Conservation (phyloP, 2,888 invertebrate genomes). For the Cerastoderma edule region DNA sequence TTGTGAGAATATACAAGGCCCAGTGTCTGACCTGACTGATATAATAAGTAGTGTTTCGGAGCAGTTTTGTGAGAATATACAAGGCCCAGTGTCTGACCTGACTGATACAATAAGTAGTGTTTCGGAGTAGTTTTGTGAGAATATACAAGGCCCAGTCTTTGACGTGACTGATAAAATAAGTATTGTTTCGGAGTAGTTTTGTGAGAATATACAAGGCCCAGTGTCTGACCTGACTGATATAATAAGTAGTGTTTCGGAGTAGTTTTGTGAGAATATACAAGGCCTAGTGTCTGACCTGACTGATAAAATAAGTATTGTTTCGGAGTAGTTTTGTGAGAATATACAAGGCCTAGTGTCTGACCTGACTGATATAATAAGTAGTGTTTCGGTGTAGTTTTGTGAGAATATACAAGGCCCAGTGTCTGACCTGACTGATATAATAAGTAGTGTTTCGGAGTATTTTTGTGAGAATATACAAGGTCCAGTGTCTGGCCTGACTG, state of each 20-base stretch:
- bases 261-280: constrained; percentile 22
- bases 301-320: constrained; percentile 30
- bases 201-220: constrained; percentile 17
- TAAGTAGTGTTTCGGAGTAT: constrained; percentile 27
- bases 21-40: constrained; percentile 17
- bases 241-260: constrained; percentile 30
- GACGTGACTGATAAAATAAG: constrained; percentile 26
- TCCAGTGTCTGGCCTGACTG: constrained; percentile 17
- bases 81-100: constrained; percentile 18
- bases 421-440: constrained; percentile 24
- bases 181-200: constrained; percentile 21
- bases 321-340: constrained; percentile 13
- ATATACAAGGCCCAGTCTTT: constrained; percentile 25
- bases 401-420: constrained; percentile 22
- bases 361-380: constrained; percentile 28
- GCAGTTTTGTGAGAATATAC: constrained; percentile 16
- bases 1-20: constrained; percentile 20
- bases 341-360: constrained; percentile 24
- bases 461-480: constrained; percentile 23
- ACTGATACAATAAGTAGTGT: constrained; percentile 28
- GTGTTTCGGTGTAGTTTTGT: constrained; percentile 16
- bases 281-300: constrained; percentile 15
- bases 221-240: constrained; percentile 22
- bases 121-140: constrained; percentile 17
- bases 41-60: constrained; percentile 31